Evolutionary conservation across 2,888 invertebrate genomes (phyloP).

Genomic region (Pristionchus arcanus): DNA sequence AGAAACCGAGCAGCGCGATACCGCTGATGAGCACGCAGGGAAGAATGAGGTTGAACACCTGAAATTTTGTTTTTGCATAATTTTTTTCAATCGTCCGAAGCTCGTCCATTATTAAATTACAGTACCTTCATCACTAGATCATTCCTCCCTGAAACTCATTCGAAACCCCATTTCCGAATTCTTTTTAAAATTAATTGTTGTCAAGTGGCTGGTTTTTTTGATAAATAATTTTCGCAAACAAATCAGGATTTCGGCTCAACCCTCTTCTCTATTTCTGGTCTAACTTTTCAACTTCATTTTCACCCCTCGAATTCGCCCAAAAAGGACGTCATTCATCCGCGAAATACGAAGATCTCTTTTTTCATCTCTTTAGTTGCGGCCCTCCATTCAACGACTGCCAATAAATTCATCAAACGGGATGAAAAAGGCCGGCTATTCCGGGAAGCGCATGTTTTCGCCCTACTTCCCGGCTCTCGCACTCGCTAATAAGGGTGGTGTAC

Average conservation of each 20-base stretch:
- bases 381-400: not conserved
- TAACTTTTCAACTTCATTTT: slow-evolving; percentile 80
- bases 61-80: not conserved
- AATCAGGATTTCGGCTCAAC: no score
- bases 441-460: not conserved
- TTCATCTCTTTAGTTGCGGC: not conserved
- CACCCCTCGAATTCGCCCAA: not conserved
- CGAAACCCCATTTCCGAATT: no score
- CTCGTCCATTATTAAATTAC: no score
- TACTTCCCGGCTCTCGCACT: not conserved
- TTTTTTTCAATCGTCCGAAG: no score
- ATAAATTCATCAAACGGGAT: slow-evolving; percentile 15
- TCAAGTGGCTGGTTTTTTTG: no score
- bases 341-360: not conserved
- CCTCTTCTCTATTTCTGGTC: no score
- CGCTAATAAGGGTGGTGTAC: not conserved
- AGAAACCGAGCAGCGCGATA: slow-evolving; percentile 90
- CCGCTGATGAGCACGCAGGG: slow-evolving; percentile 91
- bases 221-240: no score
- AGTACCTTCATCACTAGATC: no score
- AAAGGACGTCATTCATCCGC: not conserved
- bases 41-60: slow-evolving; percentile 89
- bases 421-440: slow-evolving; percentile 6
- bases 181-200: no score
- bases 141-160: no score